Evolutionary conservation across 2,888 invertebrate species (phyloP), one percentile per base, ranked within the genome.

Genomic region (Hemicrepidius hirtus): DNA sequence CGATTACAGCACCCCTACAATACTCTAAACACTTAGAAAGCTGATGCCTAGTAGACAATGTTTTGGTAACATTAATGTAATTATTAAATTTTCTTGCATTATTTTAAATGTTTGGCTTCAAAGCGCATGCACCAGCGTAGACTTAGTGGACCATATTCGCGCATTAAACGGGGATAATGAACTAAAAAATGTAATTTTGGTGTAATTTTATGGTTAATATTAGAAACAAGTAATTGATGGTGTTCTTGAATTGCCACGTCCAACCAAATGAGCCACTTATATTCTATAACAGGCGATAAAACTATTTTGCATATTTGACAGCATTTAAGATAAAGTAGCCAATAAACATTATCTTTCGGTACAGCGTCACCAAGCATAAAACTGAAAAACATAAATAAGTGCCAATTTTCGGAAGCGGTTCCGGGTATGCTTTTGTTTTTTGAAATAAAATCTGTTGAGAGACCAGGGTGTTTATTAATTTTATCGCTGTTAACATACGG

Each of bases 311-410:
- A 41, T 41, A 41, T 41, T 41, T 41, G n/a, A 7, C 13, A 5
- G 7, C 13, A n/a, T 13, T 5, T 41, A 1, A 41, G 13, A n/a
- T 41, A 41, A 2, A 41, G 13, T n/a, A 1, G 1, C 41, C 41
- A 41, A 41, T 41, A 41, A 41, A 6, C 16, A 41, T 41, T 41
- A 41, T 41, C 41, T 41, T 41, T 41, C 6, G 41, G 16, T 41
- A 41, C 41, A 41, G 13, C 41, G 1, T 41, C 41, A 6, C 41
- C 41, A 5, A 41, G 13, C 41, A 41, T 41, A 7, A 5, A 41
- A 1, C 41, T 13, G 6, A 41, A 41, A 41, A 41, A 41, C 1
- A n/a, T 41, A 6, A 41, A 41, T 16, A 41, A 41, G 6, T 6
- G 12, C 41, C 41, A 41, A 1, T 41, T 41, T 41, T 41, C 41